Base-by-base conservation (phyloP, 2,888 invertebrate species). In the Oxytorus armatus region DNA sequence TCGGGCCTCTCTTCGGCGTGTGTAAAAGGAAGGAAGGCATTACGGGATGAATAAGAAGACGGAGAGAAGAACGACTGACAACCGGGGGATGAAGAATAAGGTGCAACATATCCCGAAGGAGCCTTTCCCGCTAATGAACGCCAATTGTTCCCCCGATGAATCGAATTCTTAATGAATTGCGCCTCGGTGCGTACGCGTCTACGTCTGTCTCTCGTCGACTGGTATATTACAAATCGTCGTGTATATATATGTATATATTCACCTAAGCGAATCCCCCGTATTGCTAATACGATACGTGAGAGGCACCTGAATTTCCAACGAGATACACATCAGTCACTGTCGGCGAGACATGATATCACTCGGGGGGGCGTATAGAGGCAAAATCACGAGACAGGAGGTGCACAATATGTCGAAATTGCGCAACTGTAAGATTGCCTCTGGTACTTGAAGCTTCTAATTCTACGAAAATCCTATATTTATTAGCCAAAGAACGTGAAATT, bases 111-210 rank as follows among this genome's bases (percentile, higher is more conserved):
- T 72, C 68, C 63, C 82, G 84, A 79, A 82, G 82, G 79, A 78
- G 39, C 36, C 51, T 47, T 81, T 18, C 18, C 47, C 51, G 83
- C 88, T 90, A 90, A 90, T 90, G 89, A 90, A 90, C 86, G 29
- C 84, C 88, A 85, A 90, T 90, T 90, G 89, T 90, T 90, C 88
- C 85, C n/a, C 59, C 87, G 81, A 85, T 90, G 90, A 90, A 90
- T 89, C 90, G 89, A 89, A 90, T 89, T 89, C 88, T 87, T 90
- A 90, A 90, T 90, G 90, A 90, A 90, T 90, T 90, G 89, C 89
- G 86, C 55, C 44, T 61, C 33, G 65, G 42, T 63, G 42, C 23
- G 44, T 81, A 85, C 85, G 83, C 83, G 80, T 85, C 85, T n/a
- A 83, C 84, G 78, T 29, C 16, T 47, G 49, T 73, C 18, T 53